Evolutionary conservation across 2,113 vertebrate genomes (phyloP).

Genomic region (Fukomys damarensis): DNA sequence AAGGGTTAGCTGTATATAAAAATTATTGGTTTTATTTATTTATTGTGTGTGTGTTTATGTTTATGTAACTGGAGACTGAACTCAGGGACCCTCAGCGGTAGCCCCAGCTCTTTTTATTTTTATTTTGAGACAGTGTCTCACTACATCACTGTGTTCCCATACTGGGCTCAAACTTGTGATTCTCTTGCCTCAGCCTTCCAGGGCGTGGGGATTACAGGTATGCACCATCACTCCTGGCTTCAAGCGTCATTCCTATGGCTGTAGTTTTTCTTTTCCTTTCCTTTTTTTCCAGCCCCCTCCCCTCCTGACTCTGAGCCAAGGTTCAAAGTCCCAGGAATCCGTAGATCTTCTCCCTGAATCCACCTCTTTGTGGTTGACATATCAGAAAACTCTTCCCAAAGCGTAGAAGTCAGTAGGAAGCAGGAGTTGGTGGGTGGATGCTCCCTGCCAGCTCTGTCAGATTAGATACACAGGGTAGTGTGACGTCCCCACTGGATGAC

Average conservation of each 20-base stretch:
- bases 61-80: background rate
- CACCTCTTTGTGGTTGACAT: background rate
- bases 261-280: background rate
- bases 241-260: background rate
- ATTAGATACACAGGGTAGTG: background rate
- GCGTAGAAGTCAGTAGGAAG: background rate
- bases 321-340: background rate
- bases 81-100: background rate
- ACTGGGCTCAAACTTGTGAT: background rate
- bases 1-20: background rate
- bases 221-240: background rate
- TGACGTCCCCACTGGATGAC: rapidly evolving
- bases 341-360: background rate
- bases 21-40: background rate
- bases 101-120: background rate
- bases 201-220: background rate
- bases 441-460: too few species aligned
- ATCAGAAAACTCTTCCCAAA: background rate
- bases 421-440: rapidly evolving
- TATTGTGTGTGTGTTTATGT: background rate
- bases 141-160: background rate
- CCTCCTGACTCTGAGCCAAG: background rate
- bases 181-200: background rate
- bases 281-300: background rate
- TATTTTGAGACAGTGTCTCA: background rate